Evolutionary conservation across 2,797 vertebrate species (phyloP), one percentile per base, ranked within the genome.

Genomic region (Acropternis orthonyx): DNA sequence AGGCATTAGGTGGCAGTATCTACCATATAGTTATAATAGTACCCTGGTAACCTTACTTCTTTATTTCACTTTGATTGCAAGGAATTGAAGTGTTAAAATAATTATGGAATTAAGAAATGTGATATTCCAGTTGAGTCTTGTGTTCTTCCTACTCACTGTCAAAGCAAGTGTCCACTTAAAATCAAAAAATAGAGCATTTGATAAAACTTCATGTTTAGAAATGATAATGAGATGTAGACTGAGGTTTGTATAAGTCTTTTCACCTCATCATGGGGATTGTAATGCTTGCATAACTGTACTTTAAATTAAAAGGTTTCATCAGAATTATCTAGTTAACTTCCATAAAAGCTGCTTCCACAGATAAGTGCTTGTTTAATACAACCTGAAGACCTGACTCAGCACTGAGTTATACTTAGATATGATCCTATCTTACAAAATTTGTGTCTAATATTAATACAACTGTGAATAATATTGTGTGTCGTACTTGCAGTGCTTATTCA

Each of bases 1-100:
- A 46, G 54, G 36, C 87, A 16, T 37, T 89, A 77, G 78, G 23
- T 87, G 96, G 75, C 91, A 96, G 75, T 80, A 68, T 93, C 79
- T 87, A 65, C 72, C 49, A 19, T 27, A 7, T 9, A 37, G 58
- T 85, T 68, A 2, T 12, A 27, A 39, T 19, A 36, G 34, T 55
- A 74, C 24, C 3, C 10, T 82, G 21, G 24, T 76, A 62, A 32
- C 36, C 2, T 37, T 30, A 10, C n/a, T 61, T 59, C 32, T 79
- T 82, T 30, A 41, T 83, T 92, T 85, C 58, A 7, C n/a, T 89
- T 77, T 10, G 20, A 48, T 52, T 77, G 41, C 41, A 55, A 88
- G 65, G 37, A 80, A 41, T n/a, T n/a, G 1, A 81, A 59, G 41
- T 27, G 34, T 86, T 85, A 81, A 78, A 85, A 48, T 43, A 54